Base-by-base conservation (phyloP, 2,888 invertebrate genomes). In the Dendrolimus pini region DNA sequence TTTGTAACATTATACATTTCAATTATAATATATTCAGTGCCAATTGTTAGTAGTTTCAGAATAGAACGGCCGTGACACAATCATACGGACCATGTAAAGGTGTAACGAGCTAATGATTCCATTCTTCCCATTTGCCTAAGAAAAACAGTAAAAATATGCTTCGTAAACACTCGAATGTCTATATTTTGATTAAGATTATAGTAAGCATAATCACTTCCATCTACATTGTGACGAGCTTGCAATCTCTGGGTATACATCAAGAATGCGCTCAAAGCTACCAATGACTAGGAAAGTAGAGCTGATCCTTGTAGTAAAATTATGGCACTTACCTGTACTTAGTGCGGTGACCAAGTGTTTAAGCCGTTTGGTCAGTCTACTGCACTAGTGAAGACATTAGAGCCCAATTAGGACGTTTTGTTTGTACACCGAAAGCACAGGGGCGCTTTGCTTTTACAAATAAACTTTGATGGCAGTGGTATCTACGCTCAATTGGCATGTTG, bases 381-480 rank as follows among this genome's bases (percentile, higher is more conserved):
- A 47, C 9, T 61, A 70, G 68, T 71, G 69, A 72, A 70, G 72
- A 70, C 68, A 65, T 74, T 74, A 75, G 73, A 71, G 71, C 64
- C 69, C 70, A 75, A 74, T 77, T 76, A 74, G 69, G 63, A 65
- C 62, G 69, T 72, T 75, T 74, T 75, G 73, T 74, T 74, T 71
- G 69, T 64, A 62, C 58, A 60, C 62, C 63, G 59, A 67, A 67
- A 65, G 65, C 65, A 61, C 56, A 56, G 63, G 58, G 60, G 57
- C 58, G 62, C 62, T 65, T 62, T 60, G 64, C 64, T 65, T 66
- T 62, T 58, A 61, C 62, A 66, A 66, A 66, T 65, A 64, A 64
- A 65, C 55, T 47, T 14, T 30, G 41, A 13, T 42, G 41, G 14
- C 30, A 12, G n/a, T 54, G 41, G 47, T 47, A 47, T 47, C 47